These are phyloP conservation scores for Takifugu bimaculatus DNA, from an alignment of 2,113 vertebrate genomes.

Conservation along the genomic window DNA sequence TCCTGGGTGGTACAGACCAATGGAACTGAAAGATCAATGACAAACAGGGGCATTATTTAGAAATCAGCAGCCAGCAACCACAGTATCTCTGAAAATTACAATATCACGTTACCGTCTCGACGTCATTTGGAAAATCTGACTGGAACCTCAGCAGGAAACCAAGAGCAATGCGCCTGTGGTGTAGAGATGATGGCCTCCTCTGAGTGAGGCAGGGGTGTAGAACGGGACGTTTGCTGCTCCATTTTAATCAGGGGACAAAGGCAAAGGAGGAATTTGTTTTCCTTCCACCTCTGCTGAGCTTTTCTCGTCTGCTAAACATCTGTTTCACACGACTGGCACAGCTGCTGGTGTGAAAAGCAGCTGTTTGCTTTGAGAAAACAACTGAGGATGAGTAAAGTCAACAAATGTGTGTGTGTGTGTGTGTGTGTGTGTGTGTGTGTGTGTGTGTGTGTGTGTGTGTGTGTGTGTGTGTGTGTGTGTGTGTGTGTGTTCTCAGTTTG, in stretches of 20 bases:
- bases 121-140: conserved; percentile 38
- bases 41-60: conserved; percentile 24
- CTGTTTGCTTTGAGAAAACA: conserved; percentile 59
- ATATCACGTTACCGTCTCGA: conserved; percentile 42
- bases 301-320: conserved; percentile 39
- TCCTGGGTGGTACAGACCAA: conserved; percentile 1
- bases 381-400: conserved; percentile 15
- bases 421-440: too few relatives aligned
- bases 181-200: conserved; percentile 4
- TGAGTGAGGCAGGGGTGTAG: background rate
- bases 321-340: conserved; percentile 33
- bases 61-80: conserved; percentile 37
- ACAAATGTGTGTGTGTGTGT: background rate
- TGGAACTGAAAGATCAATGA: background rate
- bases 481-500: too few relatives aligned
- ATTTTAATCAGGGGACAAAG: background rate
- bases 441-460: too few relatives aligned
- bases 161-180: conserved; percentile 16
- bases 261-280: background rate
- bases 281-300: background rate
- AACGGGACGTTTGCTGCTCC: too few relatives aligned
- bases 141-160: background rate
- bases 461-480: too few relatives aligned
- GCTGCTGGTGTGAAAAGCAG: conserved; percentile 48
- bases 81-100: conserved; percentile 39